phyloP scores from a whole-genome alignment of 2,888 invertebrate species.

The Adela reaumurella region DNA sequence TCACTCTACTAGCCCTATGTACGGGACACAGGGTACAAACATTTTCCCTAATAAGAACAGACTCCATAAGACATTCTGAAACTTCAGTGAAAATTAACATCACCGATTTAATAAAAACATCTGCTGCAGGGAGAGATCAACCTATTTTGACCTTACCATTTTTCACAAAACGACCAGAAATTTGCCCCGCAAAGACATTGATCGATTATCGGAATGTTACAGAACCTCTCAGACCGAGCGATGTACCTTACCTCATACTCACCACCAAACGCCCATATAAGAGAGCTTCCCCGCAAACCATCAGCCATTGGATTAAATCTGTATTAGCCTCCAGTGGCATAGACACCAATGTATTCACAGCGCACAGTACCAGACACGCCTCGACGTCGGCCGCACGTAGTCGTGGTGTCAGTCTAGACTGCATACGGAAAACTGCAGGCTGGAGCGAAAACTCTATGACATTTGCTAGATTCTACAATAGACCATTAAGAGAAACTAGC shows the following conservation, averaged over 20 bases:
- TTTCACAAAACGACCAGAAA: constrained; percentile 3
- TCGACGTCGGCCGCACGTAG: constrained; percentile 14
- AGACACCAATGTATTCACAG: constrained; percentile 7
- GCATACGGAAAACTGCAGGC: constrained; percentile 12
- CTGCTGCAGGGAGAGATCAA: constrained; percentile 4
- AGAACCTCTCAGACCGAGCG: too few relatives aligned
- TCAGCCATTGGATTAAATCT: constrained; percentile 13
- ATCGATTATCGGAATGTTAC: too few relatives aligned
- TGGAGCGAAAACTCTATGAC: constrained; percentile 11
- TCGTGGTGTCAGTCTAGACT: constrained; percentile 12
- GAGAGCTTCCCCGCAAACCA: constrained; percentile 8
- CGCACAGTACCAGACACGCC: constrained; percentile 15
- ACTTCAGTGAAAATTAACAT: constrained; percentile 2
- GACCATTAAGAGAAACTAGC: constrained; percentile 2
- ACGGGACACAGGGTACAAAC: constrained; percentile 5
- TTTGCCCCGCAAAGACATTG: constrained; percentile 2
- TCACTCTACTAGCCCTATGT: constrained; percentile 2
- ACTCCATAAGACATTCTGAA: not conserved
- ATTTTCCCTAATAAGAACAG: not conserved
- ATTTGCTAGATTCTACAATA: constrained; percentile 15
- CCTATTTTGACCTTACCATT: constrained; percentile 2
- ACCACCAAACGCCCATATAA: constrained; percentile 8
- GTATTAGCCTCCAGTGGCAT: constrained; percentile 10
- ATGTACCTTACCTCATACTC: constrained; percentile 5
- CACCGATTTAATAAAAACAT: constrained; percentile 9